Percentiles rank a stretch among this genome's conserved stretches.
Evolutionary conservation across 2,797 vertebrate species (phyloP).

Genomic region (Anguilla megastoma): DNA sequence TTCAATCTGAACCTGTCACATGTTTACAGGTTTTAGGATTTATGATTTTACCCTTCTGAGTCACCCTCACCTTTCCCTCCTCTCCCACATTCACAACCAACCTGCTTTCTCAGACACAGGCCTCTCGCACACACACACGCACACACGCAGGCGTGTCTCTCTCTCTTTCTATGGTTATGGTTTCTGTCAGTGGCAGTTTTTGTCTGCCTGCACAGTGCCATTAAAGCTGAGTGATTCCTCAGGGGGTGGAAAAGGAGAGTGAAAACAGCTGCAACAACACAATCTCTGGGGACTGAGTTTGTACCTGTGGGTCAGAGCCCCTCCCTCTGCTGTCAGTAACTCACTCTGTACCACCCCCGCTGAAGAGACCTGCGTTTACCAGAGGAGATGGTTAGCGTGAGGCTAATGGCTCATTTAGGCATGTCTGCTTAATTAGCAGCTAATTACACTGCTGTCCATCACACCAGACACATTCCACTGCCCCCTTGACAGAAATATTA

Average conservation of each 20-base stretch:
- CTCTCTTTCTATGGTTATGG: neutral
- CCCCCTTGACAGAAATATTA: neutral
- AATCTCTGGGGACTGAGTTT: neutral
- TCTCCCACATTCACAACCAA: neutral
- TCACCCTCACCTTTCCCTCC: neutral
- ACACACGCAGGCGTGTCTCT: neutral
- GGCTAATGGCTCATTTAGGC: neutral
- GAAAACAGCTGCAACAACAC: neutral
- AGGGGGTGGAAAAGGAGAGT: neutral
- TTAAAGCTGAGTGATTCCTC: neutral
- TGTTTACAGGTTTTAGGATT: neutral
- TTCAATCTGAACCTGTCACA: neutral
- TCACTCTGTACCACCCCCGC: neutral
- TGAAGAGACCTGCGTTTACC: neutral
- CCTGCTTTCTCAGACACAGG: neutral
- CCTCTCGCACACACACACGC: neutral
- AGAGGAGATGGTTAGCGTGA: neutral
- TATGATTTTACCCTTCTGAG: neutral
- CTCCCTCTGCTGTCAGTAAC: neutral
- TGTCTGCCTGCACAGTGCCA: neutral
- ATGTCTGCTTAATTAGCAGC: neutral
- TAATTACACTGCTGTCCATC: neutral
- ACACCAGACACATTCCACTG: neutral
- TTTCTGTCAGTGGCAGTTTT: neutral
- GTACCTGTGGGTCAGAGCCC: neutral